Evolutionary conservation across 2,797 vertebrate genomes (phyloP).

Genomic region (Gobio occitaniae): DNA sequence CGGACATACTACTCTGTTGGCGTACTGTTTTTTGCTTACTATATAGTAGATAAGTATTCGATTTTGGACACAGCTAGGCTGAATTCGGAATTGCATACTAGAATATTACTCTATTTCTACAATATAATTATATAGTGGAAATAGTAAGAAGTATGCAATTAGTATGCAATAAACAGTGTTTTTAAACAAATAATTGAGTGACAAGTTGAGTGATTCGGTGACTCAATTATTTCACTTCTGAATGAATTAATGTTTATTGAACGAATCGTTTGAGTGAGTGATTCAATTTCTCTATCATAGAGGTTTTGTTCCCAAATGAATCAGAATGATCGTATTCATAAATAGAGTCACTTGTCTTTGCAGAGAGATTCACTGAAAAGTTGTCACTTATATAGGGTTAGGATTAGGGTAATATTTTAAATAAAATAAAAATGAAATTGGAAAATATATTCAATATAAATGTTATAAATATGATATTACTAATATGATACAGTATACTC

Average conservation of each 20-base stretch:
- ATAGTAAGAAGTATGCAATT: neutral
- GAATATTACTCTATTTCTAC: neutral
- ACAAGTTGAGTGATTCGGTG: neutral
- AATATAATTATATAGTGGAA: neutral
- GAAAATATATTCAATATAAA: neutral
- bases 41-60: no score
- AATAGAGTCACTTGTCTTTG: neutral
- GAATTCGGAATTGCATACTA: neutral
- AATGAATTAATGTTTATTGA: neutral
- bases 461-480: neutral
- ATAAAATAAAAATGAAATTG: neutral
- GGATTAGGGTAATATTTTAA: neutral
- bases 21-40: neutral
- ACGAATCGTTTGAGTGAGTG: neutral
- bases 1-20: neutral
- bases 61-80: neutral
- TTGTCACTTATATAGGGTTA: neutral
- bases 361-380: neutral
- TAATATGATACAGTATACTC: neutral
- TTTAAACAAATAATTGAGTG: neutral
- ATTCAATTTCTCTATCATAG: neutral
- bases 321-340: neutral
- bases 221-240: neutral
- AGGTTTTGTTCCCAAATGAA: neutral
- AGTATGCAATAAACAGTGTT: neutral